These are phyloP conservation scores for Autographa pulchrina DNA, from an alignment of 2,888 invertebrate genomes.

Conservation along the genomic window DNA sequence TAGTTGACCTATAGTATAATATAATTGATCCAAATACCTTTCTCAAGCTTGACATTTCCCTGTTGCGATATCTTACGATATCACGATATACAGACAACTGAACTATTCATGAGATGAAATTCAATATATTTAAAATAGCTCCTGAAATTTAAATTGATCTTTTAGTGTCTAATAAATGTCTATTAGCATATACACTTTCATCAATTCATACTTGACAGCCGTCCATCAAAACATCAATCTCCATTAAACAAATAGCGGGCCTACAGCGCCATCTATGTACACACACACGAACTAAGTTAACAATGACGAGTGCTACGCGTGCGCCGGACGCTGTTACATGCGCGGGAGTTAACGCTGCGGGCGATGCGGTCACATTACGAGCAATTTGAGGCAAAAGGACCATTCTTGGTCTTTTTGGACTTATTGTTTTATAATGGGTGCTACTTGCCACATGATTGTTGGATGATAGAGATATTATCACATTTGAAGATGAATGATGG, in stretches of 20 bases:
- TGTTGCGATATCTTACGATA: too few species aligned
- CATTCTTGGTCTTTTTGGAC: conserved; percentile 30
- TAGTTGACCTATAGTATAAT: not conserved
- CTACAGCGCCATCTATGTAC: conserved; percentile 54
- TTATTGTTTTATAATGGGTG: conserved; percentile 40
- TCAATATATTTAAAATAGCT: not conserved
- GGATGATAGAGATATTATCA: conserved; percentile 14
- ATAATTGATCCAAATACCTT: conserved; percentile 2
- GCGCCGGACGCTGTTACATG: conserved; percentile 21
- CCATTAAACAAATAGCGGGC: conserved; percentile 17
- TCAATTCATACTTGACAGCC: conserved; percentile 10
- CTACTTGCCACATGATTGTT: conserved; percentile 21
- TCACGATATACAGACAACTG: not conserved
- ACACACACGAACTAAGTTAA: conserved; percentile 28
- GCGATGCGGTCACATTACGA: conserved; percentile 44
- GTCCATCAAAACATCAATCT: conserved; percentile 28
- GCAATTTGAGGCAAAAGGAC: conserved; percentile 37
- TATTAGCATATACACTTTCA: conserved; percentile 9
- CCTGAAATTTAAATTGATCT: not conserved
- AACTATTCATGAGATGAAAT: not conserved
- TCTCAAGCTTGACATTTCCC: conserved; percentile 4
- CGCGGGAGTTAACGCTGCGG: conserved; percentile 22
- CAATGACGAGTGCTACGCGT: conserved; percentile 22
- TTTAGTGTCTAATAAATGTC: not conserved
- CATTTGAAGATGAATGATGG: conserved; percentile 10